Evolutionary conservation across 2,888 invertebrate genomes (phyloP), one percentile per base, ranked within the genome.

Genomic region (Sthenelais limicola): DNA sequence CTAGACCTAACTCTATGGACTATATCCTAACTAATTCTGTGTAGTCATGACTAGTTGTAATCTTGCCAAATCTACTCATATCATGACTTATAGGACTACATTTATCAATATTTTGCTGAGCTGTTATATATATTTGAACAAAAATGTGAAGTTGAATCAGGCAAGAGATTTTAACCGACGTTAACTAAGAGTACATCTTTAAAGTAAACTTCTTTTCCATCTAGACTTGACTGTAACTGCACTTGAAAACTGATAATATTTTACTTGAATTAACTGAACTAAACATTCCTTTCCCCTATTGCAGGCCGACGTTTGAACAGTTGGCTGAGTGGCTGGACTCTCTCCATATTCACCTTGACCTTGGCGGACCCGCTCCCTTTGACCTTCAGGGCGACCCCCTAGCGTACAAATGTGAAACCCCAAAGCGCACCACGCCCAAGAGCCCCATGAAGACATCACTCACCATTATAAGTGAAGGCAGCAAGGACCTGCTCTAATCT

Each of bases 271-370:
- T 5, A 56, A 56, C 28, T 56, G n/a, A n/a, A n/a, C 4, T 15
- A 15, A 43, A 43, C n/a, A 15, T 43, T 12, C n/a, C 12, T 5
- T n/a, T 30, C 47, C 26, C 38, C 21, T 70, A 43, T 71, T 68
- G 9, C 74, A 77, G 77, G 51, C 77, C 77, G 24, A 38, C 71
- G 1, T 77, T 76, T 68, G 73, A 72, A 3, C 62, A 73, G 24
- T 43, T 76, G 32, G 58, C 67, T 48, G 48, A 58, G 30, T 76
- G 76, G 77, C 48, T 77, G 48, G 73, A 71, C 5, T 69, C 49
- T 24, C 48, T 75, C 21, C 38, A 49, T 33, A 49, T 77, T 12
- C 71, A 77, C 67, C 69, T 75, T 24, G 74, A 75, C 71, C 43
- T 72, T 7, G 73, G 74, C 4, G 35, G 72, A 21, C 68, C 68